Percentiles rank a stretch among this genome's conserved stretches.
Conservation (phyloP, 2,888 invertebrate species). For the Therioaphis trifolii region DNA sequence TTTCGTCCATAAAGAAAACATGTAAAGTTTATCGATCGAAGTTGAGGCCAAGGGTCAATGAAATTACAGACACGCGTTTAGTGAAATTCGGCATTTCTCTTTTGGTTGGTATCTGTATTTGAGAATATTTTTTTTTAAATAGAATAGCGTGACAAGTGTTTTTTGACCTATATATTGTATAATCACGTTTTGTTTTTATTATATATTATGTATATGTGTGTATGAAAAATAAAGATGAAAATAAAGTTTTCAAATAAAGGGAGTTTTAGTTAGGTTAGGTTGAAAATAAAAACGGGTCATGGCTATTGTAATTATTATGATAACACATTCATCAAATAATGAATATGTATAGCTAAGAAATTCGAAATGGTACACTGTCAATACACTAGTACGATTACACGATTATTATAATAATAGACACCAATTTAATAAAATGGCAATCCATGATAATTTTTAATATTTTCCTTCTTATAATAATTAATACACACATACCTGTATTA, state of each 20-base stretch:
- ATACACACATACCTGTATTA: too few species aligned
- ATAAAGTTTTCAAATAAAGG: neutral
- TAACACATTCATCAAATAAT: neutral
- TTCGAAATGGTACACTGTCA: too few species aligned
- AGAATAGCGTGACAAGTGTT: constrained; percentile 48
- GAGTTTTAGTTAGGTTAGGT: constrained; percentile 3
- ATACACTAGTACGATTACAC: too few species aligned
- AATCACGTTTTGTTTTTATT: neutral
- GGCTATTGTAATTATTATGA: neutral
- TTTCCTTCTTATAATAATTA: too few species aligned
- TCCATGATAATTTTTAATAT: too few species aligned
- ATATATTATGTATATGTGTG: too few species aligned
- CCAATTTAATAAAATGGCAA: too few species aligned
- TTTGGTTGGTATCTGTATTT: constrained; percentile 1
- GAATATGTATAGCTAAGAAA: neutral
- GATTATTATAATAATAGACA: too few species aligned
- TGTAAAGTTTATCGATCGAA: constrained; percentile 52
- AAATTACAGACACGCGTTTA: constrained; percentile 48
- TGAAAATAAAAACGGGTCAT: constrained; percentile 21
- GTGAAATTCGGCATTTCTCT: constrained; percentile 39
- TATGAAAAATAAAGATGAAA: neutral
- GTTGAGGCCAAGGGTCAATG: constrained; percentile 53
- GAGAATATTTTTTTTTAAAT: neutral
- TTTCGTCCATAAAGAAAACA: constrained; percentile 42
- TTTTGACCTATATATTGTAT: constrained; percentile 40